Percentiles rank a stretch among this genome's conserved stretches.
These are phyloP conservation scores for Eupeodes luniger DNA, from an alignment of 2,888 invertebrate species.

Conservation along the genomic window DNA sequence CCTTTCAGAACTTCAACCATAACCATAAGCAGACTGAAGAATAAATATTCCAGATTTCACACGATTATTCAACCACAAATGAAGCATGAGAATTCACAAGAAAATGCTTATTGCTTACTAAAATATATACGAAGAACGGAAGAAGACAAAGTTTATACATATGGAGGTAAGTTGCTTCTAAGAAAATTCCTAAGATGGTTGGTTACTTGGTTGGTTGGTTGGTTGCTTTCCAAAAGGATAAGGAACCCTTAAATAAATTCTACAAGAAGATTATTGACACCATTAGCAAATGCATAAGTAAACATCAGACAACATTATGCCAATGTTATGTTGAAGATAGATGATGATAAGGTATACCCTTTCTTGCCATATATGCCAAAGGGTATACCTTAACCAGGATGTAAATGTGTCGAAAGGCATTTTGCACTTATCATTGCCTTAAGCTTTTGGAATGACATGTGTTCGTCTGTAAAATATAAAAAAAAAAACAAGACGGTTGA, in stretches of 20 bases:
- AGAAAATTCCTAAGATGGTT: constrained; percentile 22
- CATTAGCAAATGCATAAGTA: constrained; percentile 75
- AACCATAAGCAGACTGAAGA: not conserved
- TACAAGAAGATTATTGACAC: constrained; percentile 75
- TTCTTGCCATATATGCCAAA: not conserved
- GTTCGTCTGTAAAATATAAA: constrained; percentile 29
- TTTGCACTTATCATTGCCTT: constrained; percentile 59
- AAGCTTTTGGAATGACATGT: constrained; percentile 57
- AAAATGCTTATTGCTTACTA: not conserved
- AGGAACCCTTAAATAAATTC: constrained; percentile 74
- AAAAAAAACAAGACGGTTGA: constrained; percentile 13
- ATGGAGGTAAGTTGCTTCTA: not conserved
- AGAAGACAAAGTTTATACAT: too few species aligned
- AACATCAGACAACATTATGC: constrained; percentile 58
- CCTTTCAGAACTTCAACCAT: constrained; percentile 20
- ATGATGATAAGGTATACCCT: not conserved
- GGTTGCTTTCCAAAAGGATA: constrained; percentile 52
- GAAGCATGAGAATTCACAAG: constrained; percentile 50
- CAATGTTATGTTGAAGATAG: too few species aligned
- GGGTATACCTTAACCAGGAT: constrained; percentile 11
- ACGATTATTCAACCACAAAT: constrained; percentile 56
- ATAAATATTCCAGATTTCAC: constrained; percentile 51
- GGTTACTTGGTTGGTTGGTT: constrained; percentile 23
- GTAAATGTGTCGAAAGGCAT: constrained; percentile 65
- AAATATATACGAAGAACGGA: too few species aligned